Percentiles rank a stretch among this genome's conserved stretches.
phyloP scores from a whole-genome alignment of 1,140 invertebrate species.

The Philotrypesis tridentata region DNA sequence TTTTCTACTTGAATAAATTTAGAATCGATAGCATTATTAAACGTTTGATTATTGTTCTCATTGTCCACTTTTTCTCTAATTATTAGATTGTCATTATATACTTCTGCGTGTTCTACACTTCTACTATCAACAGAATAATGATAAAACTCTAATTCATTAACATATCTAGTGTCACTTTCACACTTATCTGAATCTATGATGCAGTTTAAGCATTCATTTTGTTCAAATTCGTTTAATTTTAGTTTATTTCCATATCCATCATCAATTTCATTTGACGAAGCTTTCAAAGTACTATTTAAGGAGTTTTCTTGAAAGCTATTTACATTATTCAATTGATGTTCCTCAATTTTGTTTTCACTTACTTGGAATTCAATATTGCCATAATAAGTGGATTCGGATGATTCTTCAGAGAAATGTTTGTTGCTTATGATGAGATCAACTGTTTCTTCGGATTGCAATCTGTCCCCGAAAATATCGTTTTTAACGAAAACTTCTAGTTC shows the following conservation, averaged over 20 bases:
- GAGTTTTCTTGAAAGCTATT: not conserved
- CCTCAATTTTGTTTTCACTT: not conserved
- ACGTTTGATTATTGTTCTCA: not conserved
- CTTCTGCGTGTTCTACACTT: not conserved
- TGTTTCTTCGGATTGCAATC: not conserved
- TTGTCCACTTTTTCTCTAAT: not conserved
- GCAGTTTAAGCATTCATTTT: not conserved
- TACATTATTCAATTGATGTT: not conserved
- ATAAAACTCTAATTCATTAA: constrained; percentile 3
- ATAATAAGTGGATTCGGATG: not conserved
- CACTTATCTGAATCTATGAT: not conserved
- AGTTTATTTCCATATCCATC: not conserved
- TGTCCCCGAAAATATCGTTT: not conserved
- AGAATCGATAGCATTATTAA: not conserved
- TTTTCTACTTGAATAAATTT: constrained; percentile 2
- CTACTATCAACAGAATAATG: not conserved
- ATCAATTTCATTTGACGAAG: not conserved
- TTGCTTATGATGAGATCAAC: not conserved
- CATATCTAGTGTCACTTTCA: not conserved
- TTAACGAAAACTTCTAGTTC: not conserved
- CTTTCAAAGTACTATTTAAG: constrained; percentile 15
- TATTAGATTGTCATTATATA: not conserved
- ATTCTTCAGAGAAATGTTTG: too few relatives aligned
- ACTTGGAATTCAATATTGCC: not conserved
- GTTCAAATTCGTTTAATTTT: not conserved